phyloP scores from a whole-genome alignment of 2,888 invertebrate genomes.

The Cataglyphis cursor region DNA sequence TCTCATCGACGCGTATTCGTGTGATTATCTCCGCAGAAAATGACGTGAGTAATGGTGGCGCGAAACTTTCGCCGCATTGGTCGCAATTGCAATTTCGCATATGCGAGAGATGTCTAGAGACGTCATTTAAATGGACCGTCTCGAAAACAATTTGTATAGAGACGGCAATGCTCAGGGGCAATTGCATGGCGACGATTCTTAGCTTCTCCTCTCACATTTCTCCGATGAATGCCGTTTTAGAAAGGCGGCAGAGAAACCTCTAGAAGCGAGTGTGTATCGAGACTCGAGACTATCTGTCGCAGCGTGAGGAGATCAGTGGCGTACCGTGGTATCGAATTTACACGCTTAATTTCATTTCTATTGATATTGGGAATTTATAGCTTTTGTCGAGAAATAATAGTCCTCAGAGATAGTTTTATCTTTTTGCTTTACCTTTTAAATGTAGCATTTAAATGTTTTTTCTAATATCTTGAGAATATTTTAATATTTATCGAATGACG shows the following conservation, averaged over 20 bases:
- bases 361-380: neutral
- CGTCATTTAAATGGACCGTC: constrained; percentile 19
- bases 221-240: constrained; percentile 69
- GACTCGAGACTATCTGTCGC: constrained; percentile 61
- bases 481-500: neutral
- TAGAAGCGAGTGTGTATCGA: constrained; percentile 72
- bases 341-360: constrained; percentile 21
- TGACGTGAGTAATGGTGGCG: constrained; percentile 7
- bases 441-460: neutral
- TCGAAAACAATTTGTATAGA: constrained; percentile 24
- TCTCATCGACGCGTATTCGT: constrained; percentile 61
- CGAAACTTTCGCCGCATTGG: constrained; percentile 62
- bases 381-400: neutral
- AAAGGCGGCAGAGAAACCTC: constrained; percentile 79
- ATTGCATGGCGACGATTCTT: neutral
- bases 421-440: neutral
- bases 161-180: constrained; percentile 51
- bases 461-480: neutral
- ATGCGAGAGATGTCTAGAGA: constrained; percentile 3
- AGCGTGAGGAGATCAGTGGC: constrained; percentile 49
- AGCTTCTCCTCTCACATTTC: constrained; percentile 67
- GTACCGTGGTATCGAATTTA: constrained; percentile 43
- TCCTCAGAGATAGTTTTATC: neutral
- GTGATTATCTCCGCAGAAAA: constrained; percentile 31
- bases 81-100: constrained; percentile 35